phyloP scores from a whole-genome alignment of 2,888 invertebrate species.

The Lydus trimaculatus region DNA sequence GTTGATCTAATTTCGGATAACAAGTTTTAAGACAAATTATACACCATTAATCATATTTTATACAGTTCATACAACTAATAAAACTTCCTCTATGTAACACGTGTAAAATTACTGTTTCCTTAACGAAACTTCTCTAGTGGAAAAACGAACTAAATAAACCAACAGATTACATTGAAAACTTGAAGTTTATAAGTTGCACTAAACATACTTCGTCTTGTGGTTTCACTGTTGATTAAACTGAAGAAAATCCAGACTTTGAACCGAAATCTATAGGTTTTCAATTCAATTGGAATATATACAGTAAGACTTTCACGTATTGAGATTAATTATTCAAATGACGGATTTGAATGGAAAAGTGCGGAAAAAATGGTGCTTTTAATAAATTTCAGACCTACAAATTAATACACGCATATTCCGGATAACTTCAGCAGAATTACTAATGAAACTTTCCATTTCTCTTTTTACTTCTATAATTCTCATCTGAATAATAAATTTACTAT shows the following conservation, averaged over 20 bases:
- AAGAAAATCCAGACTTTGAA: not conserved
- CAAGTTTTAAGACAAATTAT: not conserved
- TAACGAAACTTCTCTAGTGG: not conserved
- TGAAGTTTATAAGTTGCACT: not conserved
- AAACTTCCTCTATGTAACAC: not conserved
- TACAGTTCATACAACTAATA: not conserved
- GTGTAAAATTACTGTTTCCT: not conserved
- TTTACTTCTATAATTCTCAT: not conserved
- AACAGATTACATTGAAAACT: not conserved
- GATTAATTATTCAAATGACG: not conserved
- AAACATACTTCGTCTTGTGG: not conserved
- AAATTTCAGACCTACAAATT: not conserved
- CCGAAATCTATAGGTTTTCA: not conserved
- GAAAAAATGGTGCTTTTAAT: not conserved
- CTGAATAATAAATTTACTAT: no score
- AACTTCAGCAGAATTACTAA: not conserved
- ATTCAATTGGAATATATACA: not conserved
- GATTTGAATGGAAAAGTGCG: not conserved
- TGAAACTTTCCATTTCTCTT: not conserved
- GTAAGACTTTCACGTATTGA: not conserved
- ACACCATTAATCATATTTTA: not conserved
- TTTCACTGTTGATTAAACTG: not conserved
- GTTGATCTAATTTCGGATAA: not conserved
- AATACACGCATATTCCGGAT: not conserved
- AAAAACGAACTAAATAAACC: not conserved